A percentile compares a stretch with the other conserved stretches of the same genome.
Conservation (phyloP, 2,888 invertebrate species). For the Rhaphigaster nebulosa region DNA sequence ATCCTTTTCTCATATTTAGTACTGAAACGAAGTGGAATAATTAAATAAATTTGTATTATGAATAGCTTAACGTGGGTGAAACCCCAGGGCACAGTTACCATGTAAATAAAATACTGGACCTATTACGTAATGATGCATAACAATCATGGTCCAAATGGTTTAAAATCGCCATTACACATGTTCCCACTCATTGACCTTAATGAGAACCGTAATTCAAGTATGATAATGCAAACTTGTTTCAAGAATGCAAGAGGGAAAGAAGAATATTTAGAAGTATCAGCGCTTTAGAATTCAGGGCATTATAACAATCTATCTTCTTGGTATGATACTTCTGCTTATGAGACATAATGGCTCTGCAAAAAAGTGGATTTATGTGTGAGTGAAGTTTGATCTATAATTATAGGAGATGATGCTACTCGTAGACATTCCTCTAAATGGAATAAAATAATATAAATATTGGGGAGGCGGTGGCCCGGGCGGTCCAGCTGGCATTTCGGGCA, state of each 20-base stretch:
- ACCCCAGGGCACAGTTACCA: no score
- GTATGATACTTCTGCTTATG: background rate
- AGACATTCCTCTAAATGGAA: background rate
- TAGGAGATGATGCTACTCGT: background rate
- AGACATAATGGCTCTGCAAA: background rate
- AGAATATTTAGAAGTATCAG: background rate
- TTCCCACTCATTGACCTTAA: background rate
- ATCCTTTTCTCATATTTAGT: no score
- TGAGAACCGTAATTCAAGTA: background rate
- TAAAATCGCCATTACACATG: background rate
- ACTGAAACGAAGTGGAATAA: no score
- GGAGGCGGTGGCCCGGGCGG: background rate
- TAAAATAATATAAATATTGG: conserved; percentile 33
- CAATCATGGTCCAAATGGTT: background rate
- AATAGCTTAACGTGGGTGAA: no score
- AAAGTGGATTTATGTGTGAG: background rate
- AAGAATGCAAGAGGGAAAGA: background rate
- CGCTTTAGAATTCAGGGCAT: background rate
- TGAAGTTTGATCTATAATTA: background rate
- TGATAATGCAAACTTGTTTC: background rate
- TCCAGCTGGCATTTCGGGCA: conserved; percentile 19
- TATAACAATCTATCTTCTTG: background rate
- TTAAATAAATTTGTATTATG: no score
- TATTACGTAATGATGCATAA: no score
- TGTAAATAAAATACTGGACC: no score